Conservation (phyloP, 2,113 vertebrate species). For the Peromyscus polionotus region DNA sequence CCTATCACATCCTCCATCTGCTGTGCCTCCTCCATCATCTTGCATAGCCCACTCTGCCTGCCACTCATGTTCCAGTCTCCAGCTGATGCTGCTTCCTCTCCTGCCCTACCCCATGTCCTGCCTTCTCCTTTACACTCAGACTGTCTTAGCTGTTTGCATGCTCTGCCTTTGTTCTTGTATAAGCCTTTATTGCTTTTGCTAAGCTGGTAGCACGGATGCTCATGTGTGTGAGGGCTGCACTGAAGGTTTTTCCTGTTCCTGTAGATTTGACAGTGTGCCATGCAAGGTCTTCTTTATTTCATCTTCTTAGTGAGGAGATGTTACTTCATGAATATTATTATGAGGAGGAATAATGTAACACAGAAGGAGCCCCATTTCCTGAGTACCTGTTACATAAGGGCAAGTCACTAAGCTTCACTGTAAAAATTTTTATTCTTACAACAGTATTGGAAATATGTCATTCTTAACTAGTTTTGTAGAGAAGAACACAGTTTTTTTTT, state of each 20-base stretch:
- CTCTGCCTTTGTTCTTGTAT: background rate
- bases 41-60: background rate
- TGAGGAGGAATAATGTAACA: background rate
- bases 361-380: background rate
- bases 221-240: background rate
- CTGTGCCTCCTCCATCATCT: background rate
- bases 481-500: background rate
- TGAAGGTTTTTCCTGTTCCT: background rate
- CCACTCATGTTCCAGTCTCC: background rate
- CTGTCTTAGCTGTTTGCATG: background rate
- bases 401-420: background rate
- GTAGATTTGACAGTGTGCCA: background rate
- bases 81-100: background rate
- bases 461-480: background rate
- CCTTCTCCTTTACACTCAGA: background rate
- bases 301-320: background rate
- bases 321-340: conserved; percentile 21
- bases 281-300: background rate
- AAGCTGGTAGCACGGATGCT: background rate
- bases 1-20: background rate
- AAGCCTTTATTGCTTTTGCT: background rate
- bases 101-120: accelerated
- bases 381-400: background rate
- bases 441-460: background rate
- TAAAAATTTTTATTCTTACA: background rate